Base-by-base conservation (phyloP, 2,888 invertebrate genomes). In the Lacanobia oleracea region DNA sequence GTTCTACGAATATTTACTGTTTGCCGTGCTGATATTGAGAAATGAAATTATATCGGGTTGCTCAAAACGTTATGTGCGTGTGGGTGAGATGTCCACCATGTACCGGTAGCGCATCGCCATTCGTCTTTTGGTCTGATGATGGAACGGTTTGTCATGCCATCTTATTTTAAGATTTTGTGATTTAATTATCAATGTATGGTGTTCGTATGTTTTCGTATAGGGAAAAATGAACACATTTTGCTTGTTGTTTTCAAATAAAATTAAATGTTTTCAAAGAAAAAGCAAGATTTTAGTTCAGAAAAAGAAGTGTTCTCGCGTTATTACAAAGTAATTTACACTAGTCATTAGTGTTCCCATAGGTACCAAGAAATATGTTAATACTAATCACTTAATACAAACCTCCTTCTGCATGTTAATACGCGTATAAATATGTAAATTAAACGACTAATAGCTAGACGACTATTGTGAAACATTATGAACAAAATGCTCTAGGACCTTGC, bases 361-460 rank as follows among this genome's bases (percentile, higher is more conserved):
- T 23, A 54, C 37, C 54, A 56, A 54, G 66, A 75, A 72, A 43
- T 65, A 66, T 75, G 66, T 14, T 48, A 72, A 66, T 76, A 48
- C 65, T 57, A 65, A 72, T 76, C 72, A 72, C 76, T 78, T 72
- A 53, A 65, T 72, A 65, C 21, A 8, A n/a, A 14, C 27, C 21
- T 23, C 54, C 14, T 75, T 48, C 12, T 40, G 21, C 54, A 50
- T 75, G 54, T 56, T 56, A 65, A 72, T 43, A 56, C 8, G 27
- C 43, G 21, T 7, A 56, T 72, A 56, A 43, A 75, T 48, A 56
- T 72, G 66, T 66, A 40, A 54, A 73, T 67, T 59, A 63, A 33
- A 5, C 9, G 10, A 16, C 14, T 60, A 37, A 53, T 21, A 61
- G 33, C 12, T 6, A 18, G 18, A 56, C 5, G 14, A 27, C 8